phyloP scores from a whole-genome alignment of 2,113 vertebrate species.

The Calypte anna region DNA sequence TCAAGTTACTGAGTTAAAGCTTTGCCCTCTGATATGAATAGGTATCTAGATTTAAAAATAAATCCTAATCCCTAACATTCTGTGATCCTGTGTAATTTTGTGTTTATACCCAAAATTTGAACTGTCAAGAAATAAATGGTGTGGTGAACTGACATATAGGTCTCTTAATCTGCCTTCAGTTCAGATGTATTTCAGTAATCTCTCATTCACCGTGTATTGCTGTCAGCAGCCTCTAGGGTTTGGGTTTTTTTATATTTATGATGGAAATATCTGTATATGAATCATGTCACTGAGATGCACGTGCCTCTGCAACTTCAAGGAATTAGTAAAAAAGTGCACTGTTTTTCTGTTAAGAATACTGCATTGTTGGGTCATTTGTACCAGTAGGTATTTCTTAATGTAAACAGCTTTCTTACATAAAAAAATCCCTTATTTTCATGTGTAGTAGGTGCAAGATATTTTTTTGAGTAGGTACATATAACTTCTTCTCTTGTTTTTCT shows the following conservation, averaged over 20 bases:
- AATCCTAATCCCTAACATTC: background rate
- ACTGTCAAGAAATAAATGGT: slow-evolving; percentile 46
- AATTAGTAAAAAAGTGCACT: background rate
- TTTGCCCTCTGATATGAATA: background rate
- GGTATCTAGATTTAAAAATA: slow-evolving; percentile 1
- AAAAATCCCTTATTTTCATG: background rate
- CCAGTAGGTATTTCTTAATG: background rate
- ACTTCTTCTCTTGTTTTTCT: background rate
- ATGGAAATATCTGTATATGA: background rate
- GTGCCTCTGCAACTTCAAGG: background rate
- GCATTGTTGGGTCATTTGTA: background rate
- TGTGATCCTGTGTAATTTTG: background rate
- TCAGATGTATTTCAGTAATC: slow-evolving; percentile 36
- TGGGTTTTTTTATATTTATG: slow-evolving; percentile 11
- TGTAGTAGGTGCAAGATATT: background rate
- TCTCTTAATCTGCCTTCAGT: slow-evolving; percentile 3
- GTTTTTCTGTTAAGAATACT: background rate
- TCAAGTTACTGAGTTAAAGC: background rate
- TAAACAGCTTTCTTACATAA: background rate
- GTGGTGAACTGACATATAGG: slow-evolving; percentile 8
- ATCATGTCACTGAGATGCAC: slow-evolving; percentile 1
- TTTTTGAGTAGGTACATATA: background rate
- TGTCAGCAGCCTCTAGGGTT: background rate
- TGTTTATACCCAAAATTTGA: slow-evolving; percentile 18
- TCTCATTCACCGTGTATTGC: slow-evolving; percentile 15